Conservation (phyloP, 2,797 vertebrate genomes). For the Rhinoraja longicauda region DNA sequence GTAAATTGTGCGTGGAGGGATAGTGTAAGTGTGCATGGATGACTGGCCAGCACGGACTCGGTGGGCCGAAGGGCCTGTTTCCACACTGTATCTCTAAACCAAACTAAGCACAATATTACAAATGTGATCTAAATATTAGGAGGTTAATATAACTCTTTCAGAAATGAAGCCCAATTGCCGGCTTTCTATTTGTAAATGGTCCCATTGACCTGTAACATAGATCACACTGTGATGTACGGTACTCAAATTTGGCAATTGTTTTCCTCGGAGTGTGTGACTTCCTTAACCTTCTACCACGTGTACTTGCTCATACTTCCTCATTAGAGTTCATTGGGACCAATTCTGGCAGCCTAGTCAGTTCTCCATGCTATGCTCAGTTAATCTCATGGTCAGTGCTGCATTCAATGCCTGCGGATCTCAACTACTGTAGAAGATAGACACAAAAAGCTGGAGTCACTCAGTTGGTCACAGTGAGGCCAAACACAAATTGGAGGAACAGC, state of each 20-base stretch:
- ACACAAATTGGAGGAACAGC: no score
- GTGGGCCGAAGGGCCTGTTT: no score
- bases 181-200: background rate
- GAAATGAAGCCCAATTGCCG: background rate
- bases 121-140: background rate
- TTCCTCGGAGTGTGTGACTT: background rate
- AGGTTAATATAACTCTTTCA: background rate
- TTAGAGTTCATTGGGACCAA: background rate
- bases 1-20: no score
- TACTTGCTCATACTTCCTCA: background rate
- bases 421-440: background rate
- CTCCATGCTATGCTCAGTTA: background rate
- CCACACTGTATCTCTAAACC: no score
- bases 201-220: background rate
- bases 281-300: background rate
- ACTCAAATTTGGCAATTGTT: background rate
- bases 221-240: background rate
- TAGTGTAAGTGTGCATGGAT: no score
- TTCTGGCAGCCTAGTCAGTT: background rate
- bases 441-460: no score
- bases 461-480: no score
- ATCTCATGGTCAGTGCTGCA: background rate
- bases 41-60: no score
- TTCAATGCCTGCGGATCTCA: background rate
- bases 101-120: background rate